Percentiles rank a stretch among this genome's conserved stretches.
Conservation (phyloP, 2,113 vertebrate species). For the Ictalurus punctatus region DNA sequence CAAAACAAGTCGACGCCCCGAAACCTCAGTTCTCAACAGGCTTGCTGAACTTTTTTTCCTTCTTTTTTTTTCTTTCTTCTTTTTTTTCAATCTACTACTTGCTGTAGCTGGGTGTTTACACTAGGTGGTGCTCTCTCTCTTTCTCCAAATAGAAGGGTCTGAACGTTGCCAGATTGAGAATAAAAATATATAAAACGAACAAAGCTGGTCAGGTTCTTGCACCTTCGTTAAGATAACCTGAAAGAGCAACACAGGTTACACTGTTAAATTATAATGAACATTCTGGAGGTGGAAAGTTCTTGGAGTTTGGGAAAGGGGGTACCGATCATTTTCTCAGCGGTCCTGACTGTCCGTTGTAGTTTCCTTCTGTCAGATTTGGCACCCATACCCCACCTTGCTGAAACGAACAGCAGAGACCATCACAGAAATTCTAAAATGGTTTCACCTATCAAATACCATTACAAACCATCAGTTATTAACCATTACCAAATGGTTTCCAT, state of each 20-base stretch:
- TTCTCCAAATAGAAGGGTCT: not conserved
- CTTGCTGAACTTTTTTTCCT: not conserved
- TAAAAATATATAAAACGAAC: no score
- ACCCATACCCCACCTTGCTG: no score
- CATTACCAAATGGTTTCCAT: no score
- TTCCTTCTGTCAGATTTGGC: no score
- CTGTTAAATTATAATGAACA: not conserved
- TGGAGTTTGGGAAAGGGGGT: no score
- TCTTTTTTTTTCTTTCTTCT: not conserved
- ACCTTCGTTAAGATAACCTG: not conserved
- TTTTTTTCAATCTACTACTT: not conserved
- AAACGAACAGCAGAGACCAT: no score
- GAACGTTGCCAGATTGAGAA: not conserved
- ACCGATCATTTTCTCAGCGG: no score
- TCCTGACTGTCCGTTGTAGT: no score
- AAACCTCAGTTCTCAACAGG: not conserved
- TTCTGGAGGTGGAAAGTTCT: no score
- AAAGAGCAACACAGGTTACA: not conserved
- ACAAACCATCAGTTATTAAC: no score
- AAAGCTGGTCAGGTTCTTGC: not conserved
- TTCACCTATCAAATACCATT: no score
- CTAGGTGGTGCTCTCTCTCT: conserved; percentile 32
- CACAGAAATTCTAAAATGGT: no score
- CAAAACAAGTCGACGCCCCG: conserved; percentile 57
- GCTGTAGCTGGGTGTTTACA: not conserved